Conservation (phyloP, 2,113 vertebrate genomes). For the Hemiscyllium ocellatum region DNA sequence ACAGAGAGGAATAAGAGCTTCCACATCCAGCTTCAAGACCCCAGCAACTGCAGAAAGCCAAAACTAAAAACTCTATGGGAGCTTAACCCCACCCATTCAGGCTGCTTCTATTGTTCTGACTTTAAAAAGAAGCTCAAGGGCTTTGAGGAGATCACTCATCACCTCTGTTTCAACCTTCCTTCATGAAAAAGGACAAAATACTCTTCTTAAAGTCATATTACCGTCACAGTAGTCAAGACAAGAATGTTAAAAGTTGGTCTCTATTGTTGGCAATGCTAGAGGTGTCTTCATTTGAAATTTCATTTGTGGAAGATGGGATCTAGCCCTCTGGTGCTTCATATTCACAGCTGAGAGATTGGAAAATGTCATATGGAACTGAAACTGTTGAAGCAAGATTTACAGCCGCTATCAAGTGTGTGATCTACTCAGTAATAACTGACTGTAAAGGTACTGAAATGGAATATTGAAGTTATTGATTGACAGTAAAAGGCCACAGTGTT, state of each 20-base stretch:
- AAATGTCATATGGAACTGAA: slow-evolving; percentile 10
- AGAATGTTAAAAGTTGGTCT: neutral
- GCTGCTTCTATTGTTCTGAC: too few species aligned
- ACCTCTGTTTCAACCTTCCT: too few species aligned
- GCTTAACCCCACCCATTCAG: too few species aligned
- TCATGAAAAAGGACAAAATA: too few species aligned
- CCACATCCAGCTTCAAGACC: too few species aligned
- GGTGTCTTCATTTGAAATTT: neutral
- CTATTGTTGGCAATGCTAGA: neutral
- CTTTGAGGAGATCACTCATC: too few species aligned
- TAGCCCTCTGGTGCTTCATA: neutral
- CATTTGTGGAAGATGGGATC: neutral
- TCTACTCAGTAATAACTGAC: neutral
- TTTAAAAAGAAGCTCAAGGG: too few species aligned
- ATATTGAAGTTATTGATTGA: neutral
- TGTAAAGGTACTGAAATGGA: neutral
- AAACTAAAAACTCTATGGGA: too few species aligned
- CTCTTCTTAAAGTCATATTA: too few species aligned
- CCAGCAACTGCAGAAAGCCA: too few species aligned
- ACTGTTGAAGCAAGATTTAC: neutral
- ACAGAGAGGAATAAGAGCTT: too few species aligned
- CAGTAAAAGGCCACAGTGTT: neutral
- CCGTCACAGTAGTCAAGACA: neutral
- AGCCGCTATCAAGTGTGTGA: neutral
- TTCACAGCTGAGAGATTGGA: neutral